Evolutionary conservation across 2,888 invertebrate genomes (phyloP), one percentile per base, ranked within the genome.

Genomic region (Deroplatys truncata): DNA sequence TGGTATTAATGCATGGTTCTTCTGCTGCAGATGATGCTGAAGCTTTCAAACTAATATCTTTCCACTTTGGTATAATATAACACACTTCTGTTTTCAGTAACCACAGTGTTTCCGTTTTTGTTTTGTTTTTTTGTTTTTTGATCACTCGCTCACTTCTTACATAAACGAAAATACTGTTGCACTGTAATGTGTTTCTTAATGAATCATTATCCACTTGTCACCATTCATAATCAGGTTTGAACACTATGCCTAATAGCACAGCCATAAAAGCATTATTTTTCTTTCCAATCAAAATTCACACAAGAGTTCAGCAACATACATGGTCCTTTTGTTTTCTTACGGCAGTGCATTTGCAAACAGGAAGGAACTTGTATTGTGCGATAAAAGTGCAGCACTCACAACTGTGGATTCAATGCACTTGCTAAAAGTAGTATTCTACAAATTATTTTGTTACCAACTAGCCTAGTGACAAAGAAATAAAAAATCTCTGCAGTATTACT

Each of bases 301-400:
- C 56, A 72, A 72, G 56, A 72, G 56, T 72, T 72, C 56, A 72
- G 56, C 56, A 72, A 72, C 56, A 72, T 72, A 72, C 56, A 72
- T 72, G 56, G 56, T 72, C 56, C 56, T 72, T 72, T 72, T 72
- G 84, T 28, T 89, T 90, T 88, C 72, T 89, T 89, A 88, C 88
- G 90, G 90, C 90, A 90, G 90, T 90, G 90, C 89, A 90, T 90
- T 90, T 89, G 86, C 88, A 87, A 88, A 90, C 84, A 28, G 88
- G 89, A 89, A 89, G 90, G 89, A 90, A 90, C 89, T 89, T 84
- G 49, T 29, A 84, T 89, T 88, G 88, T 88, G 88, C 86, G 84
- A 85, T 84, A 82, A 43, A 88, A 90, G 83, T 84, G 84, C 84
- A 87, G 90, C 86, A 83, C 86, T 87, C 87, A 82, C 28, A 13